Conservation (phyloP, 1,140 invertebrate genomes). For the Rhynchophorus ferrugineus region DNA sequence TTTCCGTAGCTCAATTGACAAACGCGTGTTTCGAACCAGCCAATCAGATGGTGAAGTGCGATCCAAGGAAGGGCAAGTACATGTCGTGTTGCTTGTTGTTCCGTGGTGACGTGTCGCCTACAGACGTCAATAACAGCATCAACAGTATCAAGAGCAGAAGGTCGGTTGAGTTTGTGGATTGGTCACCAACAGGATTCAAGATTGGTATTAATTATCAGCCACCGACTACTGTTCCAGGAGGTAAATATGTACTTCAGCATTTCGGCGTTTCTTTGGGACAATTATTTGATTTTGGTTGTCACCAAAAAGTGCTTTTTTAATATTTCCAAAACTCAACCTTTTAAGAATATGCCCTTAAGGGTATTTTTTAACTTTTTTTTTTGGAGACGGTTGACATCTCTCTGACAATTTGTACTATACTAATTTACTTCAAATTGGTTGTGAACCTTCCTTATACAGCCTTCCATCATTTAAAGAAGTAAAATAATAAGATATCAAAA, state of each 20-base stretch:
- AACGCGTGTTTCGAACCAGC: constrained; percentile 49
- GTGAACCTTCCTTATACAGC: too few relatives aligned
- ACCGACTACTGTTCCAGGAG: constrained; percentile 58
- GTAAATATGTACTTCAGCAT: constrained; percentile 1
- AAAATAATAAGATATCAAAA: too few relatives aligned
- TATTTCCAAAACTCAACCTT: not conserved
- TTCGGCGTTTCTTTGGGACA: not conserved
- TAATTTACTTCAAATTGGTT: too few relatives aligned
- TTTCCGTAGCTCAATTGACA: constrained; percentile 46
- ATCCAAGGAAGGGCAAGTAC: constrained; percentile 50
- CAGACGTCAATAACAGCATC: constrained; percentile 65
- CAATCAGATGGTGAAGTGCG: constrained; percentile 55
- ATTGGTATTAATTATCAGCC: constrained; percentile 61
- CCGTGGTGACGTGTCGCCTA: constrained; percentile 58
- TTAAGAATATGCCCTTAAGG: too few relatives aligned
- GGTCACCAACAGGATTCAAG: constrained; percentile 67
- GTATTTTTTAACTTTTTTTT: too few relatives aligned
- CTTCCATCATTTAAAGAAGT: too few relatives aligned
- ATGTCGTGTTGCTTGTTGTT: constrained; percentile 57
- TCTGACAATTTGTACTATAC: too few relatives aligned
- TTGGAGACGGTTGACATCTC: too few relatives aligned
- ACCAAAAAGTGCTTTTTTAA: not conserved
- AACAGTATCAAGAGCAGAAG: constrained; percentile 58
- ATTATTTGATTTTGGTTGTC: not conserved
- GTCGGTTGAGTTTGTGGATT: constrained; percentile 60